Percentiles rank a stretch among this genome's conserved stretches.
phyloP scores from a whole-genome alignment of 2,113 vertebrate species.

The Sterrhoptilus dennistouni region DNA sequence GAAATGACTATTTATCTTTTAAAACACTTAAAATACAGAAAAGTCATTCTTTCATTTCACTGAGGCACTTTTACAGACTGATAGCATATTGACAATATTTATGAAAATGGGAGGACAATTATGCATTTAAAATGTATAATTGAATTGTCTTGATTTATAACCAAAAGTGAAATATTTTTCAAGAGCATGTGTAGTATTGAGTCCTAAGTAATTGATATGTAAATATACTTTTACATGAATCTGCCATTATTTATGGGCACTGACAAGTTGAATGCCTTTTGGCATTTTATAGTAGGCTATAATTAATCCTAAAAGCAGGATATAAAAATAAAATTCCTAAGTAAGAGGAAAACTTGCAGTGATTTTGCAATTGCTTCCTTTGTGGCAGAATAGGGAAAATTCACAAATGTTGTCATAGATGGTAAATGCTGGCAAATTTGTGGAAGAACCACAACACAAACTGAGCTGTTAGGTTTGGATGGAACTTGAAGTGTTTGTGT shows the following conservation, averaged over 20 bases:
- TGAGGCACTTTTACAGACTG: background rate
- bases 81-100: constrained; percentile 25
- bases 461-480: background rate
- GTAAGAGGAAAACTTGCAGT: background rate
- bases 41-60: constrained; percentile 8
- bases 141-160: constrained; percentile 23
- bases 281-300: background rate
- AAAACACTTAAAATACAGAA: background rate
- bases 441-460: background rate
- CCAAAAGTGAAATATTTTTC: constrained; percentile 30
- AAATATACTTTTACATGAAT: constrained; percentile 26
- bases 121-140: constrained; percentile 17
- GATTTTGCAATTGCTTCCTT: background rate
- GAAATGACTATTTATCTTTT: background rate
- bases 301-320: constrained; percentile 11
- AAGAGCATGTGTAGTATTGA: background rate
- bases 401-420: background rate
- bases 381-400: background rate
- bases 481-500: background rate
- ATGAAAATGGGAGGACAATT: constrained; percentile 32
- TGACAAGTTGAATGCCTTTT: constrained; percentile 29
- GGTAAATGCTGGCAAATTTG: background rate
- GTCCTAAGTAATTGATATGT: constrained; percentile 39
- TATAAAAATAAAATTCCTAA: background rate
- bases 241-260: constrained; percentile 28